phyloP scores from a whole-genome alignment of 2,888 invertebrate species.

The Mimumesa dahlbomi region DNA sequence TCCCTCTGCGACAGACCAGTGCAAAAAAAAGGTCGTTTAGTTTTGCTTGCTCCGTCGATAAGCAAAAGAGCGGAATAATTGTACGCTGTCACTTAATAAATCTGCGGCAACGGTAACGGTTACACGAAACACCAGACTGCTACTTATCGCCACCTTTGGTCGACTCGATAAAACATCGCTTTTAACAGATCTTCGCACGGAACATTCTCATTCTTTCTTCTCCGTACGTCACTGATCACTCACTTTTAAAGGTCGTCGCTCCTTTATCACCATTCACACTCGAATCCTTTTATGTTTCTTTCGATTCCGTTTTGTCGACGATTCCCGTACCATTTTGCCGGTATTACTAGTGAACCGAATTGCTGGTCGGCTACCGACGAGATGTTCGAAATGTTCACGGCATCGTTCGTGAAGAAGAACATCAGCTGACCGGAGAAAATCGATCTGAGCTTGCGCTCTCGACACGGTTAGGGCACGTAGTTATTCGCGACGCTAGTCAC shows the following conservation, averaged over 20 bases:
- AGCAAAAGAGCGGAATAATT: no score
- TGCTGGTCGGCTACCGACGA: background rate
- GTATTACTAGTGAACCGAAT: background rate
- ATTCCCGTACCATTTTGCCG: conserved; percentile 24
- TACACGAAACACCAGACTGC: no score
- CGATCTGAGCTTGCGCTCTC: conserved; percentile 66
- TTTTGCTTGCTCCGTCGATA: no score
- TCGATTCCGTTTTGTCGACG: conserved; percentile 1
- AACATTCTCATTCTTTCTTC: no score
- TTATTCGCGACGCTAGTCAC: background rate
- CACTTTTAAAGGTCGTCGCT: conserved; percentile 35
- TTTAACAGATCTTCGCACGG: no score
- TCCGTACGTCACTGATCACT: conserved; percentile 26
- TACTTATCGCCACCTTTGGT: no score
- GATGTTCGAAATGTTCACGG: conserved; percentile 22
- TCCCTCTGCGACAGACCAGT: conserved; percentile 43
- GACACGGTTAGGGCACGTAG: background rate
- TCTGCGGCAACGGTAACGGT: no score
- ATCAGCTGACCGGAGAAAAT: conserved; percentile 60
- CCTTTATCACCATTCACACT: conserved; percentile 51
- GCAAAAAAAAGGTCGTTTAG: conserved; percentile 5
- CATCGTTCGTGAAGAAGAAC: conserved; percentile 18
- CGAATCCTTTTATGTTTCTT: conserved; percentile 4
- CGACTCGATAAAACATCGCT: no score
- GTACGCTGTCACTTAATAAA: no score